Conservation (phyloP, 2,113 vertebrate species). For the Corythornis cristatus region DNA sequence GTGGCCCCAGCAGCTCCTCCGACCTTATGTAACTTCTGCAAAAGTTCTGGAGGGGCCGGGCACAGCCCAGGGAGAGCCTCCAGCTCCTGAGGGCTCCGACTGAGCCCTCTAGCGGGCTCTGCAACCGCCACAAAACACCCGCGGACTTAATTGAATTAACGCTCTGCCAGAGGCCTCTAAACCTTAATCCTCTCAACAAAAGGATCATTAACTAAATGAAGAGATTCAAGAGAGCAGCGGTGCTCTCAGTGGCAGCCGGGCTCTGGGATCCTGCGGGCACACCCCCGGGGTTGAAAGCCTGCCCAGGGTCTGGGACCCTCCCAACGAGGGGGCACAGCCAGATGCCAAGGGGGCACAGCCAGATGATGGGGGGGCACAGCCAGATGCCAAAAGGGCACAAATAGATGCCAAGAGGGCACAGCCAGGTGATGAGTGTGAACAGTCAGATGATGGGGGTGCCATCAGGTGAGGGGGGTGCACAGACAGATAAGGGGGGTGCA, state of each 20-base stretch:
- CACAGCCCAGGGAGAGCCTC: background rate
- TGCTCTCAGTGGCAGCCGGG: background rate
- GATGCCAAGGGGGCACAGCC: too few relatives aligned
- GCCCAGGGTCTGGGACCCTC: background rate
- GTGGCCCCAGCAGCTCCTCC: fast-evolving
- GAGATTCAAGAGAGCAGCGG: background rate
- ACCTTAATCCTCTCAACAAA: constrained; percentile 50
- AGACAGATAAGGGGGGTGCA: too few relatives aligned
- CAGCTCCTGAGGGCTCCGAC: background rate
- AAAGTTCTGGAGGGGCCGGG: background rate
- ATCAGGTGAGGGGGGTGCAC: too few relatives aligned
- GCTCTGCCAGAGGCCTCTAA: constrained; percentile 36
- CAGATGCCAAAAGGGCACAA: too few relatives aligned
- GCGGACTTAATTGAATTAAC: constrained; percentile 55
- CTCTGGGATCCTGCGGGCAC: background rate
- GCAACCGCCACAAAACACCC: background rate
- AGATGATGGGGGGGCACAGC: too few relatives aligned
- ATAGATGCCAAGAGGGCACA: too few relatives aligned
- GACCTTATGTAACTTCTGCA: background rate
- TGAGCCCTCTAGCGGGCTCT: constrained; percentile 57
- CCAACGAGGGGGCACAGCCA: fast-evolving
- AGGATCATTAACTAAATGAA: constrained; percentile 48
- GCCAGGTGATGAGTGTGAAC: too few relatives aligned
- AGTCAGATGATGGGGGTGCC: too few relatives aligned
- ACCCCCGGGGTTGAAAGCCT: fast-evolving